phyloP scores from a whole-genome alignment of 2,888 invertebrate species.

The Cosmopolites sordidus region DNA sequence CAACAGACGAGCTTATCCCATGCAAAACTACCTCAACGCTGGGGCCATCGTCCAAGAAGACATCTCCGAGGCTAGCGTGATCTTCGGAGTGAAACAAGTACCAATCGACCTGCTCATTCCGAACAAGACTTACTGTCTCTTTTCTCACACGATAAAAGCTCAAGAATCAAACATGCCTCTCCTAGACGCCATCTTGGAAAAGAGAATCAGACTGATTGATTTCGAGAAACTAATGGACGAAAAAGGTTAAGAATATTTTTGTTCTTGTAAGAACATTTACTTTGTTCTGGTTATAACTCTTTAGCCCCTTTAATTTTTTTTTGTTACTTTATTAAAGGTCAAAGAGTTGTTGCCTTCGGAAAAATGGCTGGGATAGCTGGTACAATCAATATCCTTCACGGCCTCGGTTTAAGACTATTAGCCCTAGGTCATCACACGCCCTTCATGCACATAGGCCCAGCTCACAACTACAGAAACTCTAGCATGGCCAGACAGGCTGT shows the following conservation, averaged over 20 bases:
- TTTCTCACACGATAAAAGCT: constrained; percentile 99
- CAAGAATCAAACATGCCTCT: constrained; percentile 98
- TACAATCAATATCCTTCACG: constrained; percentile 97
- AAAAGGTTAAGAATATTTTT: constrained; percentile 38
- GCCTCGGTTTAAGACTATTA: constrained; percentile 85
- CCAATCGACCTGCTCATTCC: constrained; percentile 90
- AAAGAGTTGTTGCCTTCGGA: constrained; percentile 95
- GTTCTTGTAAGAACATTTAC: too few species aligned
- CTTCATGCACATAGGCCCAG: constrained; percentile 97
- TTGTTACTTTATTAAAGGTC: constrained; percentile 52
- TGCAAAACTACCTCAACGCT: constrained; percentile 89
- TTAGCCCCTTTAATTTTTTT: too few species aligned
- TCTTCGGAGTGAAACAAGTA: constrained; percentile 92
- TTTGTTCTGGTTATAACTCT: too few species aligned
- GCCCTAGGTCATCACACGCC: constrained; percentile 99
- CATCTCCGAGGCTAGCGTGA: constrained; percentile 90
- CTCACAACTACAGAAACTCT: constrained; percentile 97
- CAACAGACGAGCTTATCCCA: constrained; percentile 94
- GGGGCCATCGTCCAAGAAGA: constrained; percentile 95
- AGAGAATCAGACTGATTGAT: constrained; percentile 93
- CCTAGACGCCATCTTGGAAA: constrained; percentile 91
- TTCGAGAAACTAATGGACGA: constrained; percentile 94
- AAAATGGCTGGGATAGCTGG: constrained; percentile 98
- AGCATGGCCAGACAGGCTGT: constrained; percentile 97
- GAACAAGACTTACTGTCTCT: constrained; percentile 96